A percentile compares a stretch with the other conserved stretches of the same genome.
Conservation (phyloP, 2,888 invertebrate genomes). For the Adelphocoris suturalis region DNA sequence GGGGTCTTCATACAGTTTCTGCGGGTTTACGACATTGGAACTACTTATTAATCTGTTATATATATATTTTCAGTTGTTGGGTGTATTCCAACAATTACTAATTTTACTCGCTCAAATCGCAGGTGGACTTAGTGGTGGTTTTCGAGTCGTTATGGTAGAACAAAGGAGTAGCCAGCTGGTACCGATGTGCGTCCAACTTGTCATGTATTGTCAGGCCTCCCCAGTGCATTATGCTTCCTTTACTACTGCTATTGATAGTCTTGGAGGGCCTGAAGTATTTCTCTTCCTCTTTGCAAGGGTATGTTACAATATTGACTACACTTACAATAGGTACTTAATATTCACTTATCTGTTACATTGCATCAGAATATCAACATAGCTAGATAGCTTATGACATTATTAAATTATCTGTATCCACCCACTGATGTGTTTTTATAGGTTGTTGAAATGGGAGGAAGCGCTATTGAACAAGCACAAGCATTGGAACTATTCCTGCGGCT, state of each 20-base stretch:
- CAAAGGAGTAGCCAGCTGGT: constrained; percentile 79
- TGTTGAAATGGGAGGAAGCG: constrained; percentile 83
- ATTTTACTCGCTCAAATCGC: background rate
- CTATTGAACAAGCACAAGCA: constrained; percentile 83
- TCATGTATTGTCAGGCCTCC: constrained; percentile 73
- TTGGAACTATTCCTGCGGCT: constrained; percentile 82
- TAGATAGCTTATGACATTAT: too few relatives aligned
- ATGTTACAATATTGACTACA: constrained; percentile 73
- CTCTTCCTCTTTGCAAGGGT: constrained; percentile 86
- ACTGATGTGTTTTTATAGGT: constrained; percentile 79
- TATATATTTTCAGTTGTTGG: too few relatives aligned
- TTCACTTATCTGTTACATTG: background rate
- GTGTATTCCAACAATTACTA: too few relatives aligned
- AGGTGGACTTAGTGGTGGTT: constrained; percentile 78
- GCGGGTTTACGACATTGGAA: too few relatives aligned
- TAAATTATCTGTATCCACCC: too few relatives aligned
- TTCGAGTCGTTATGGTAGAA: constrained; percentile 79
- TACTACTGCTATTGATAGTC: constrained; percentile 80
- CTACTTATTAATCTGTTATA: too few relatives aligned
- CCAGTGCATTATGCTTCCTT: constrained; percentile 65
- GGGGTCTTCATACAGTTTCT: too few relatives aligned
- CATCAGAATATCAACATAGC: background rate
- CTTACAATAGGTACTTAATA: too few relatives aligned
- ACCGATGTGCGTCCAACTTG: constrained; percentile 78
- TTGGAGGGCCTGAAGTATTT: constrained; percentile 84